Percentiles rank a stretch among this genome's conserved stretches.
These are phyloP conservation scores for Otolemur crassicaudatus DNA, from an alignment of 2,797 vertebrate genomes.

Conservation along the genomic window DNA sequence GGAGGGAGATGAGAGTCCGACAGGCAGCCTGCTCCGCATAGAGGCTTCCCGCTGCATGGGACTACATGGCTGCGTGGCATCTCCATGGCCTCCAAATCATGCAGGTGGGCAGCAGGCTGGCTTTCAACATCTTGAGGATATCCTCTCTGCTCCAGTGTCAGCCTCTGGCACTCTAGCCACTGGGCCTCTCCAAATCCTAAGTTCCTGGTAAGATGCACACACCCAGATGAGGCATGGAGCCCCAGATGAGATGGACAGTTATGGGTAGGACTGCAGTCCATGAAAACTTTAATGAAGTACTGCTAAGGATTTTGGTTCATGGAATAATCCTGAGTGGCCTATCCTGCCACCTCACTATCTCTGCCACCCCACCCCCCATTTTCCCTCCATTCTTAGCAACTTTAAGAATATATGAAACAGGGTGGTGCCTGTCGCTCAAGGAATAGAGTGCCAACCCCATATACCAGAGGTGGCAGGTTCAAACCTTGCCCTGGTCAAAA, in stretches of 20 bases:
- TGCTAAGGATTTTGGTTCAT: background rate
- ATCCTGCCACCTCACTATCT: background rate
- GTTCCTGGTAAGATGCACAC: background rate
- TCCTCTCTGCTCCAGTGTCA: background rate
- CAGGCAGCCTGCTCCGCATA: background rate
- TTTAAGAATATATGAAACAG: background rate
- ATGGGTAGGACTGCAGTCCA: background rate
- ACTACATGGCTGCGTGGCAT: background rate
- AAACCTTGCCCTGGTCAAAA: no score
- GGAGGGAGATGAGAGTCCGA: background rate
- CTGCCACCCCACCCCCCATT: fast-evolving
- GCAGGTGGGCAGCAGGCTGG: background rate
- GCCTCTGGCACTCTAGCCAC: background rate
- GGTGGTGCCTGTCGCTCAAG: no score
- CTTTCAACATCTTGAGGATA: background rate
- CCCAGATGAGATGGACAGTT: background rate
- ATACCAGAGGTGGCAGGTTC: no score
- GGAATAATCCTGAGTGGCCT: background rate
- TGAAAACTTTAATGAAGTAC: background rate
- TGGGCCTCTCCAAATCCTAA: background rate
- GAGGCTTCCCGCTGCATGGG: background rate
- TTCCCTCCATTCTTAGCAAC: background rate
- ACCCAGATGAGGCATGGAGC: background rate
- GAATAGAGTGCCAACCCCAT: no score
- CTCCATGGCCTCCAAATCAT: background rate